Percentiles rank a stretch among this genome's conserved stretches.
These are phyloP conservation scores for Paguma larvata DNA, from an alignment of 2,797 vertebrate species.

Conservation along the genomic window DNA sequence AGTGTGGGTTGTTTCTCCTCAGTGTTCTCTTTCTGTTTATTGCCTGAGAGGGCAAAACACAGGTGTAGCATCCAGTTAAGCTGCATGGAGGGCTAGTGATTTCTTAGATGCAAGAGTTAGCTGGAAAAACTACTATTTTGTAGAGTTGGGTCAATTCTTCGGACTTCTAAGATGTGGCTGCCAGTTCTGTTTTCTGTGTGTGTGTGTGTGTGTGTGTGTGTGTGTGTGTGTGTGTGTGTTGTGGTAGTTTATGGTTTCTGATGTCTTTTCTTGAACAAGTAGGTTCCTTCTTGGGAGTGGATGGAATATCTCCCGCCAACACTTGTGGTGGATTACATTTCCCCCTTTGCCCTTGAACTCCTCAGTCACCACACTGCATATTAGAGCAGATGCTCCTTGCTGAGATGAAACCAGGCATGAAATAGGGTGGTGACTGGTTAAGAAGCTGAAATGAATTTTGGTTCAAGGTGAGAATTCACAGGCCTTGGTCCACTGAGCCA, in stretches of 20 bases:
- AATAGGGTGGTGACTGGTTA: background rate
- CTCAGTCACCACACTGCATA: background rate
- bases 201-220: background rate
- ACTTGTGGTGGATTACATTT: background rate
- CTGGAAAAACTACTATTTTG: background rate
- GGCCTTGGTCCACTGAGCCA: conserved; percentile 66
- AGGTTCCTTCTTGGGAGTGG: background rate
- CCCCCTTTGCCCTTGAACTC: background rate
- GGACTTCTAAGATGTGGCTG: background rate
- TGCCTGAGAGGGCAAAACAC: background rate
- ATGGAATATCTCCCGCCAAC: background rate
- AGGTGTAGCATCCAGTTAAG: background rate
- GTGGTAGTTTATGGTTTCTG: background rate
- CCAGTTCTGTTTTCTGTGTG: background rate
- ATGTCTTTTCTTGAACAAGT: background rate
- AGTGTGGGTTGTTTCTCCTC: background rate
- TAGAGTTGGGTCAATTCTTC: background rate
- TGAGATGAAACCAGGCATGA: conserved; percentile 12
- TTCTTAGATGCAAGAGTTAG: background rate
- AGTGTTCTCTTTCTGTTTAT: background rate
- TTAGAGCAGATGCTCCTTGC: background rate
- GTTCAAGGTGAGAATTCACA: conserved; percentile 64
- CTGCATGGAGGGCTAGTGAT: background rate
- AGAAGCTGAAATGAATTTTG: conserved; percentile 16
- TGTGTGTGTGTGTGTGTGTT: background rate